These are phyloP conservation scores for Florisuga fusca DNA, from an alignment of 2,797 vertebrate species.

Conservation along the genomic window DNA sequence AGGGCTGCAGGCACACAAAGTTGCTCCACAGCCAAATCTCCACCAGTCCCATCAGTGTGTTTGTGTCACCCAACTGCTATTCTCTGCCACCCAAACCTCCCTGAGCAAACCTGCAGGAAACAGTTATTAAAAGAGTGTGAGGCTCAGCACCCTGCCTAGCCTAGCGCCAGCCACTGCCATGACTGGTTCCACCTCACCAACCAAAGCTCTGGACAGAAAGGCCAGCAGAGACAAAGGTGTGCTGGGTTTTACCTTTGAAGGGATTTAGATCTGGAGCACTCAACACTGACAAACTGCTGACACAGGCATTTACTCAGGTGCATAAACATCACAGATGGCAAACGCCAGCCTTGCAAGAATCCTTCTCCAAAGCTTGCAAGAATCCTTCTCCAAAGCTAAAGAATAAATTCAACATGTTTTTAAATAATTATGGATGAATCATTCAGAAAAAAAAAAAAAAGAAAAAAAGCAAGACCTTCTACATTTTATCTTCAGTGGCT, in stretches of 20 bases:
- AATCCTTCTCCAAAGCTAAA: conserved; percentile 33
- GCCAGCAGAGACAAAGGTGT: conserved; percentile 23
- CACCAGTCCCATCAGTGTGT: neutral
- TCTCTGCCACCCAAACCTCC: neutral
- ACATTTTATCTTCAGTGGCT: conserved; percentile 34
- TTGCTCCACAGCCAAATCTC: neutral
- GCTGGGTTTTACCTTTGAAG: conserved; percentile 41
- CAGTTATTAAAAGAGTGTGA: neutral
- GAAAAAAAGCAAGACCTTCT: neutral
- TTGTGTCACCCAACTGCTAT: neutral
- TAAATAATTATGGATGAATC: conserved; percentile 59
- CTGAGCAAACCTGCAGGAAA: neutral
- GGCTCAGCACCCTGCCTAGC: neutral
- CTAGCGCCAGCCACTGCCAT: neutral
- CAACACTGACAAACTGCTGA: conserved; percentile 49
- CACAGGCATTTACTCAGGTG: conserved; percentile 54
- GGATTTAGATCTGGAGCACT: conserved; percentile 57
- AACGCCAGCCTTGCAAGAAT: conserved; percentile 10
- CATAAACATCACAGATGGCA: conserved; percentile 3
- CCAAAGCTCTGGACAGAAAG: neutral
- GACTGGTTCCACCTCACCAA: neutral
- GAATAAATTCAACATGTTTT: conserved; percentile 60
- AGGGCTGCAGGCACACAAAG: neutral
- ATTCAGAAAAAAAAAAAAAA: neutral
- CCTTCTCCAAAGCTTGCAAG: conserved; percentile 34